Evolutionary conservation across 2,113 vertebrate species (phyloP).

Genomic region (Sigmodon hispidus): DNA sequence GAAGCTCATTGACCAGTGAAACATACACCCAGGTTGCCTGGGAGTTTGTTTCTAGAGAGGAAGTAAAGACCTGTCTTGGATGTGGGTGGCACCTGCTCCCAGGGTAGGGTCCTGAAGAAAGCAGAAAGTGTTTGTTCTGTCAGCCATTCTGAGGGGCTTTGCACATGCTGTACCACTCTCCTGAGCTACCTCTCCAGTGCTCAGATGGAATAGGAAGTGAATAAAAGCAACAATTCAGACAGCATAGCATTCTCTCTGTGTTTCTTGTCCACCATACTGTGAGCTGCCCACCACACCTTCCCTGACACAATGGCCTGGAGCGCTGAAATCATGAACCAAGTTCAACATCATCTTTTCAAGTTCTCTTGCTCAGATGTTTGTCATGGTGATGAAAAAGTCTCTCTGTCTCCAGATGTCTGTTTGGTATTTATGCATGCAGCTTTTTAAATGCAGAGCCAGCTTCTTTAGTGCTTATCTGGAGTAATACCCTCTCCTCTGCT

Average conservation of each 20-base stretch:
- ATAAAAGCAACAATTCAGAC: not conserved
- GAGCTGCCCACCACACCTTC: not conserved
- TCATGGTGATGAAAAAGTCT: not conserved
- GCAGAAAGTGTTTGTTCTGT: not conserved
- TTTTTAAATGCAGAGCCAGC: not conserved
- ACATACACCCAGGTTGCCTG: not conserved
- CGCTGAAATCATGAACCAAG: not conserved
- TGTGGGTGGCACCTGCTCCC: not conserved
- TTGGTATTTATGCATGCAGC: not conserved
- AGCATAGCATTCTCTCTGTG: not conserved
- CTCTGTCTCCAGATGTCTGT: not conserved
- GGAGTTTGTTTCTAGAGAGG: not conserved
- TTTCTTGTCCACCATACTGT: not conserved
- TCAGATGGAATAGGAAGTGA: not conserved
- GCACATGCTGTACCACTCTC: not conserved
- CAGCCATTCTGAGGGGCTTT: not conserved
- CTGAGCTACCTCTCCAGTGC: not conserved
- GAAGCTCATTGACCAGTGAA: not conserved
- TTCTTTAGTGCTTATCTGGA: not conserved
- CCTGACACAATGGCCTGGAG: not conserved
- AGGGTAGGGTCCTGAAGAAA: not conserved
- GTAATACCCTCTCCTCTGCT: too few relatives aligned
- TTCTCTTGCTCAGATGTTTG: not conserved
- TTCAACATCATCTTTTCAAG: too few relatives aligned
- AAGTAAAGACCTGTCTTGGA: not conserved